Conservation (phyloP, 23 tunicate genomes). For the Styela plicata region DNA sequence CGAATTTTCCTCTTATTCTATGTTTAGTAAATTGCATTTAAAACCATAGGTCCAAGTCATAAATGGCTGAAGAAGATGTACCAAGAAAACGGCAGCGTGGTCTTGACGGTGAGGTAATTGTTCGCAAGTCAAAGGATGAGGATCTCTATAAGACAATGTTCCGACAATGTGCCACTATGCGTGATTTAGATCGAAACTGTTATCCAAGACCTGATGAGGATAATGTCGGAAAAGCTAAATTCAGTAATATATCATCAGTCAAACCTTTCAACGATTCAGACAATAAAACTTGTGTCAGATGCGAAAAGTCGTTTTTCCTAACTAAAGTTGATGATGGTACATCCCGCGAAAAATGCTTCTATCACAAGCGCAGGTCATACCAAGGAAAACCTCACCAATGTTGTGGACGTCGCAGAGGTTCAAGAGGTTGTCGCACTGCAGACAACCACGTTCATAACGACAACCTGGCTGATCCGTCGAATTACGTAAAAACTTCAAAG, state of each 20-base stretch:
- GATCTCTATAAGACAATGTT: background rate
- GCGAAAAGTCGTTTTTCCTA: conserved; percentile 61
- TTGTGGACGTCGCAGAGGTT: conserved; percentile 52
- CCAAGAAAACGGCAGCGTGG: background rate
- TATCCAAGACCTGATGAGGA: conserved; percentile 55
- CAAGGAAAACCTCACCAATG: conserved; percentile 42
- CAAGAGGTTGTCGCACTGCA: conserved; percentile 54
- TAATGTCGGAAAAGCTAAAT: conserved; percentile 38
- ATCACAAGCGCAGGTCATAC: background rate
- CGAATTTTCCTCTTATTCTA: too few relatives aligned
- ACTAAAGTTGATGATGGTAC: conserved; percentile 1
- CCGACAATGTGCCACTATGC: background rate
- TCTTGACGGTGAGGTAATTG: background rate
- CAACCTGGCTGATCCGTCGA: conserved; percentile 36
- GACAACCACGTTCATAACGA: conserved; percentile 75
- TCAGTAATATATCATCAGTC: conserved; percentile 22
- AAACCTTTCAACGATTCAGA: conserved; percentile 8
- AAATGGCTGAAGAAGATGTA: background rate
- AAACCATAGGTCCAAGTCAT: too few relatives aligned
- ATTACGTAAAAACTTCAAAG: conserved; percentile 44
- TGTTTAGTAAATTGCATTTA: too few relatives aligned
- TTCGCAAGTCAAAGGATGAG: background rate
- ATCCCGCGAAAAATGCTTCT: background rate
- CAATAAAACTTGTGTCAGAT: conserved; percentile 64
- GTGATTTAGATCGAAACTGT: conserved; percentile 49